Base-by-base conservation (phyloP, 1,140 invertebrate genomes). In the Magallana gigas region DNA sequence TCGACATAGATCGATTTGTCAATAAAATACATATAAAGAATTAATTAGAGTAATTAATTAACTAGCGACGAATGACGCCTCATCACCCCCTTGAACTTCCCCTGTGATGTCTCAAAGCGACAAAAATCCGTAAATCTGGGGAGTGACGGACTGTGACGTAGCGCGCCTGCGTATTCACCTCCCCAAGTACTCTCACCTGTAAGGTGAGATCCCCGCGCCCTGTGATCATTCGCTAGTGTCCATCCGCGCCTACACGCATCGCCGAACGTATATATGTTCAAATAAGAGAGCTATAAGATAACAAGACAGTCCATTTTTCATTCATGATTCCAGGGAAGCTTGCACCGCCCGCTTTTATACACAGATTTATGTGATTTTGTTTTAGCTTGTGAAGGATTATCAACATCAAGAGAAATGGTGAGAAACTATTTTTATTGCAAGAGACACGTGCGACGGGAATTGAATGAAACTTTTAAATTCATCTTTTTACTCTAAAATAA, bases 231-330 rank as follows among this genome's bases (percentile, higher is more conserved):
- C 8, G 23, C 9, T 76, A 76, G 23, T 29, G 68, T 76, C 68
- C 68, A 23, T 76, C 68, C 68, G 68, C 68, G 23, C 68, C 68
- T 76, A 29, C 68, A 76, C 68, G 68, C 68, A 29, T 9, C 23
- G 8, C 68, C 36, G 68, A 76, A 12, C 68, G 23, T 23, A 5
- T 48, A 48, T 48, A 29, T 12, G 9, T 23, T 4, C 23, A 29
- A 29, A 29, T 76, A 36, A 76, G 23, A 36, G 68, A 76, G 36
- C 68, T 29, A 76, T 18, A 76, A 76, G 68, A 76, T 29, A 76
- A 76, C 48, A 29, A 18, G 68, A 76, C 68, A 76, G 18, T 29
- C 12, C 68, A 76, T 76, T 76, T 76, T 76, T 76, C 68, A 76
- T 76, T 76, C 68, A 76, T 76, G 14, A 76, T 76, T 76, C 68